Evolutionary conservation across 1,140 invertebrate species (phyloP), one percentile per base, ranked within the genome.

Genomic region (Kradibia gibbosae): DNA sequence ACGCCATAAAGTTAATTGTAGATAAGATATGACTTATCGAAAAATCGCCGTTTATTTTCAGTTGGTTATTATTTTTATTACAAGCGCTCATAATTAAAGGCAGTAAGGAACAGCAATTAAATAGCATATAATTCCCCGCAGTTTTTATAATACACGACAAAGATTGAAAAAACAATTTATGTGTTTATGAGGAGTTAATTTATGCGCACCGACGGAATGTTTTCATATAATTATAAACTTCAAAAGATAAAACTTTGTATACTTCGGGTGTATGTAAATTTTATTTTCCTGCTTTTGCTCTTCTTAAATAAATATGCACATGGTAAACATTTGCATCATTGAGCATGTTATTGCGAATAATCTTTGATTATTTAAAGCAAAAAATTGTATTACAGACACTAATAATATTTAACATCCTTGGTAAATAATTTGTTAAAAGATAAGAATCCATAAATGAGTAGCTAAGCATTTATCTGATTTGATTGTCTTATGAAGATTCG

Each of bases 401-500:
- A 31, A 25, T 31, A 10, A 13, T 31, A 10, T 31, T 4, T 60
- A 10, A 31, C 15, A 60, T 60, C 15, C 0, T 15, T 60, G 20
- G 7, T 36, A 45, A 25, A 71, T 36, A 71, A 48, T 20, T 45
- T 65, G 0, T 20, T n/a, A 10, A 67, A 5, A 25, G 42, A 71
- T 42, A 34, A 42, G 15, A 55, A 74, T 72, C 25, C 13, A 72
- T 48, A 28, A 25, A 72, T 72, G 34, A 72, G 39, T 77, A 48
- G 74, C n/a, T 15, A 11, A 31, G 39, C 55, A 62, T 28, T 42
- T 62, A 31, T 31, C 31, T 50, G 31, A 81, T 76, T 75, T 65
- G 31, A 76, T 76, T 81, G 60, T 57, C 50, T 77, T 45, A 48
- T 77, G 65, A 71, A 71, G 34, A 67, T 45, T 3, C 48, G 60